Percentiles rank a stretch among this genome's conserved stretches.
Conservation (phyloP, 2,888 invertebrate species). For the Amphimallon solstitiale region DNA sequence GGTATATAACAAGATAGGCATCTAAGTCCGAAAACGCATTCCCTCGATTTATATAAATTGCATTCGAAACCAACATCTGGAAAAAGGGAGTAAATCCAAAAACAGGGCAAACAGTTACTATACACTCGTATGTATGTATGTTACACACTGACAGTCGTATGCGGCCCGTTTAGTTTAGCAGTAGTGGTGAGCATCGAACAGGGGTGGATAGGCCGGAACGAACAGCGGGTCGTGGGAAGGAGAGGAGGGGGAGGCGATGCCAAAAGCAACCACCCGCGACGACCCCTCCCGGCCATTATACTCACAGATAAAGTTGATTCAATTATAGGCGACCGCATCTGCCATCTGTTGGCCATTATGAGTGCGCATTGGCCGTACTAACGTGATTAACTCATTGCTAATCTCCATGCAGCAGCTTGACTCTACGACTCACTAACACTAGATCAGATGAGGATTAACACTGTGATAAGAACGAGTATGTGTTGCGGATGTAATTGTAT, state of each 20-base stretch:
- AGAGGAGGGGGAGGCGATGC: not conserved
- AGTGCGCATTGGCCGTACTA: conserved; percentile 60
- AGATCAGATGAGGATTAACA: conserved; percentile 44
- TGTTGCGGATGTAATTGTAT: not conserved
- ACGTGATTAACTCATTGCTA: conserved; percentile 62
- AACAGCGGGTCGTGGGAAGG: not conserved
- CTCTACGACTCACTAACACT: conserved; percentile 41
- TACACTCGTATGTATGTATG: no score
- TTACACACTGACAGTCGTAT: conserved; percentile 51
- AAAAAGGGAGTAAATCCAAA: conserved; percentile 46
- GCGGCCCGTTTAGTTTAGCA: conserved; percentile 48
- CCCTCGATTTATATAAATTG: conserved; percentile 41
- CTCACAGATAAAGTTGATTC: conserved; percentile 65
- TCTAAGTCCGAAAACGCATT: conserved; percentile 39
- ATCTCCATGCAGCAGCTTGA: conserved; percentile 57
- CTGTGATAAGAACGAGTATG: conserved; percentile 22
- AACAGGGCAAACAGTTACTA: conserved; percentile 43
- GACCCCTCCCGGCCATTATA: conserved; percentile 60
- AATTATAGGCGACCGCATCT: conserved; percentile 65
- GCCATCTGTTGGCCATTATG: conserved; percentile 64
- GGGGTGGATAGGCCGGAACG: not conserved
- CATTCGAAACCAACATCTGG: conserved; percentile 46
- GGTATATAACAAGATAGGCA: conserved; percentile 38
- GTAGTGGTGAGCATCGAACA: not conserved
- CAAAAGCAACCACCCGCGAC: conserved; percentile 59